Conservation (phyloP, 1,140 invertebrate genomes). For the Tetramorium parvispinum region DNA sequence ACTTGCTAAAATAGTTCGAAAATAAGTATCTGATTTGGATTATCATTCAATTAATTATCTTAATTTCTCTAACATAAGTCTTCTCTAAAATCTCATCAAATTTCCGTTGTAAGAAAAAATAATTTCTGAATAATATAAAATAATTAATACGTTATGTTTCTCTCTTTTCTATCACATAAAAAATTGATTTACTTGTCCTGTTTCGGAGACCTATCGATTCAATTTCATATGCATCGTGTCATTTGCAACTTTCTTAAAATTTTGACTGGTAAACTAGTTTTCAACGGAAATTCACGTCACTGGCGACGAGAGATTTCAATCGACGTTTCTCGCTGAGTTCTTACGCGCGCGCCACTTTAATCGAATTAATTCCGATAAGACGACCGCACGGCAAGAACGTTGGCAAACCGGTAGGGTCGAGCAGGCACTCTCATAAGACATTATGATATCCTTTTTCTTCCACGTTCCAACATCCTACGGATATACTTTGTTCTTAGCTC, state of each 20-base stretch:
- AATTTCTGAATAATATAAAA: not conserved
- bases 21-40: not conserved
- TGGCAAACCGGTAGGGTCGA: slow-evolving; percentile 27
- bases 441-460: slow-evolving; percentile 22
- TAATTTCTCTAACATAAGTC: not conserved
- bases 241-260: slow-evolving; percentile 18
- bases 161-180: not conserved
- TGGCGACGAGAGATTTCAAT: not conserved
- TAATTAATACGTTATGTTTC: not conserved
- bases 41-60: not conserved
- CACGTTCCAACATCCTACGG: not conserved
- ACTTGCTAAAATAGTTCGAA: not conserved
- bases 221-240: not conserved
- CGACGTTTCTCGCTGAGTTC: not conserved
- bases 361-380: slow-evolving; percentile 56
- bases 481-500: slow-evolving; percentile 45
- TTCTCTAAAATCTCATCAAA: not conserved
- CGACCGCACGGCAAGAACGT: slow-evolving; percentile 22
- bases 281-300: not conserved
- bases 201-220: too few relatives aligned
- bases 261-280: not conserved
- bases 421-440: not conserved
- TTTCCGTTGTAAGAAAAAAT: not conserved
- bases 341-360: slow-evolving; percentile 36
- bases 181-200: not conserved